phyloP scores from a whole-genome alignment of 2,113 vertebrate species.

The Scomber colias region DNA sequence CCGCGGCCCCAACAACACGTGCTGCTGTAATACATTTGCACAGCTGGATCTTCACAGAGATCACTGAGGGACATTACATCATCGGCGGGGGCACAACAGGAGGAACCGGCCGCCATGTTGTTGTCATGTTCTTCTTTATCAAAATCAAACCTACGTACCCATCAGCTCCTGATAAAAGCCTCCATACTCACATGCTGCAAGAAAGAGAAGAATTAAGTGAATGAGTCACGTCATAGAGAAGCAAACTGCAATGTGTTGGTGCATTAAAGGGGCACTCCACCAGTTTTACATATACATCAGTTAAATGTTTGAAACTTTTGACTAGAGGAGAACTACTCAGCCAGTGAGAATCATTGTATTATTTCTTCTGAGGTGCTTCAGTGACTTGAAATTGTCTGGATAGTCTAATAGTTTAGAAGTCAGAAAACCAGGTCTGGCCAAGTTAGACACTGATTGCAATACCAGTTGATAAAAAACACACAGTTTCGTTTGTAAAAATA shows the following conservation, averaged over 20 bases:
- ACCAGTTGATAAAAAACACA: no score
- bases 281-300: no score
- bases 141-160: conserved; percentile 37
- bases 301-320: no score
- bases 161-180: conserved; percentile 1
- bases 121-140: not conserved
- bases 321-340: no score
- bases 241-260: accelerated
- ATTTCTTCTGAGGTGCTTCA: no score
- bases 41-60: conserved; percentile 77
- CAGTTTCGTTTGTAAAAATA: no score
- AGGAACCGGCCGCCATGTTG: conserved; percentile 18
- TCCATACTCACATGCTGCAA: conserved; percentile 85
- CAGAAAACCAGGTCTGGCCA: no score
- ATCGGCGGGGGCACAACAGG: not conserved
- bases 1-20: conserved; percentile 32
- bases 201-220: not conserved
- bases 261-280: conserved; percentile 8
- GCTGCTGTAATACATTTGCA: conserved; percentile 79
- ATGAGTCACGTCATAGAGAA: not conserved
- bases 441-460: no score
- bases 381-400: no score
- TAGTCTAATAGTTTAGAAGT: no score
- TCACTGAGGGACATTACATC: conserved; percentile 53
- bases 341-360: no score